These are phyloP conservation scores for Crax fasciolata DNA, from an alignment of 2,797 vertebrate genomes.

Conservation along the genomic window DNA sequence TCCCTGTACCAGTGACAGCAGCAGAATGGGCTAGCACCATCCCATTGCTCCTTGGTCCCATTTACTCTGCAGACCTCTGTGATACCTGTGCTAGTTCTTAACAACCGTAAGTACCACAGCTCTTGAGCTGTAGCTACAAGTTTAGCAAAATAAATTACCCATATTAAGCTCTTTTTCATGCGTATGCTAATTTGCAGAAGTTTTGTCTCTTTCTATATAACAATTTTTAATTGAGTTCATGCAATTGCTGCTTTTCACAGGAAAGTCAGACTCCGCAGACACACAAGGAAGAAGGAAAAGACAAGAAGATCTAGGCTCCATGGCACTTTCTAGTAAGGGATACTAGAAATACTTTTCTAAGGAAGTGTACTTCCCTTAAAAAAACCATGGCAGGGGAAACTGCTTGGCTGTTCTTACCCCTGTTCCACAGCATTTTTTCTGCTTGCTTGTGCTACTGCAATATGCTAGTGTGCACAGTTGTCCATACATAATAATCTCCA, in stretches of 20 bases:
- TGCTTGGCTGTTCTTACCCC: background rate
- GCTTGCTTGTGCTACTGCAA: background rate
- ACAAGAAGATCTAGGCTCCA: background rate
- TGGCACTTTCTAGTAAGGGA: background rate
- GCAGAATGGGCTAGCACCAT: background rate
- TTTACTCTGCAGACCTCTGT: background rate
- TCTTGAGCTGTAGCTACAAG: background rate
- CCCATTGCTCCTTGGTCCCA: background rate
- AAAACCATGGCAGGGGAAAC: background rate
- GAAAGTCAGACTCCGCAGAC: background rate
- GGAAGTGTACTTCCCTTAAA: background rate
- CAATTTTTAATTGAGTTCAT: background rate
- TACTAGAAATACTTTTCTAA: background rate
- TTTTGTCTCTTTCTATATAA: fast-evolving
- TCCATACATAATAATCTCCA: background rate
- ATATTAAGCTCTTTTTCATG: background rate
- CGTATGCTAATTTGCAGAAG: background rate
- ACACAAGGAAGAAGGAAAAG: background rate
- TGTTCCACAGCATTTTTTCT: background rate
- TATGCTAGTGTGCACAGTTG: background rate
- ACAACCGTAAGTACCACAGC: background rate
- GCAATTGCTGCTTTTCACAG: background rate
- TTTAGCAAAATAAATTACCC: background rate
- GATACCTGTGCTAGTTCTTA: background rate
- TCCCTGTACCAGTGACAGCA: background rate